Base-by-base conservation (phyloP, 2,888 invertebrate genomes). In the Eupithecia pulchellata region DNA sequence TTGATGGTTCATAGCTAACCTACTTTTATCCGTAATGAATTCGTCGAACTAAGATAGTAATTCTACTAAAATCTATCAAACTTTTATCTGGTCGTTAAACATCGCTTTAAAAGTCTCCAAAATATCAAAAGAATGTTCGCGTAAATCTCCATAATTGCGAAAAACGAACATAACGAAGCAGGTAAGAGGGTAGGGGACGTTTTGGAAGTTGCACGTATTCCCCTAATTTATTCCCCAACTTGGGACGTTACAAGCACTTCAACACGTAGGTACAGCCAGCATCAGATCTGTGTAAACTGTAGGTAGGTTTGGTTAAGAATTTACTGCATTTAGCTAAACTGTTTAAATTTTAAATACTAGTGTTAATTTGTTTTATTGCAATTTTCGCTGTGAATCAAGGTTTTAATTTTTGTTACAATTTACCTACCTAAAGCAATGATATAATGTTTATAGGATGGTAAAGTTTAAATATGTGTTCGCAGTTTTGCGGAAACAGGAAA, bases 151-250 rank as follows among this genome's bases (percentile, higher is more conserved):
- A 25, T 39, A 62, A 63, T 39, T 63, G 63, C 25, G n/a, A 63
- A 63, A 63, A 63, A 42, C 63, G 29, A 63, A 63, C 63, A 63
- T 42, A 42, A 42, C 36, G 27, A 42, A 29, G 42, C 63, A 29
- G 42, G 63, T 39, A 63, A 63, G 29, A 39, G 17, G n/a, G 29
- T 27, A 29, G 27, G 20, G 52, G 52, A 25, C 52, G 8, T 60
- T 30, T 39, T 14, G 62, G 25, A 32, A 20, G 61, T 36, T 61
- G 34, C 34, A 61, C 34, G 34, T 61, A 61, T 34, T 61, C 61
- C 61, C 27, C 52, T 57, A 63, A 68, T 68, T 63, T 68, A 68
- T 64, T 57, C 47, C 42, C 55, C 36, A 64, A 68, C 68, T 63
- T 57, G 34, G 14, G 36, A 13, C 20, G 25, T 61, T 61, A 67